Percentiles rank a stretch among this genome's conserved stretches.
These are phyloP conservation scores for Whitmania pigra DNA, from an alignment of 1,140 invertebrate species.

Conservation along the genomic window DNA sequence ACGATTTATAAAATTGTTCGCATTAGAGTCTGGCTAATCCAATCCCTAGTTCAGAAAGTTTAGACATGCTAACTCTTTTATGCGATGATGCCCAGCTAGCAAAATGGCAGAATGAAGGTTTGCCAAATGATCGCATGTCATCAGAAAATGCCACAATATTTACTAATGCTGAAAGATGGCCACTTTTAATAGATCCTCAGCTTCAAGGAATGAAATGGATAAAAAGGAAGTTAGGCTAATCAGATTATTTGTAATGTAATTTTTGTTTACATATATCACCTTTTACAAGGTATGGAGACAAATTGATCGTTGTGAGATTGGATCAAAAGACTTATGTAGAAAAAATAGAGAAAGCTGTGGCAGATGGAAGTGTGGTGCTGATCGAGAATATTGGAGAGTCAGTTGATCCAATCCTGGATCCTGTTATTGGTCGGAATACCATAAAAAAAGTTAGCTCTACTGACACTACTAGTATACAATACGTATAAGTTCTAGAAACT, in stretches of 20 bases:
- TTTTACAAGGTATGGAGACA: constrained; percentile 50
- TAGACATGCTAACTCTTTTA: constrained; percentile 71
- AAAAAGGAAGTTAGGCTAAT: constrained; percentile 58
- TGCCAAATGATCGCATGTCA: constrained; percentile 88
- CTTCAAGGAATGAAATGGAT: constrained; percentile 77
- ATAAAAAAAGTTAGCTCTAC: constrained; percentile 62
- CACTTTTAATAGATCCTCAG: constrained; percentile 90
- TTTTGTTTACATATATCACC: no score
- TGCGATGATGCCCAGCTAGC: constrained; percentile 88
- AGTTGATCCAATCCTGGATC: constrained; percentile 84
- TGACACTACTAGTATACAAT: no score
- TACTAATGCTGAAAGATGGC: constrained; percentile 84
- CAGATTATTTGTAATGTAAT: no score
- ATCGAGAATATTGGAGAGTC: constrained; percentile 85
- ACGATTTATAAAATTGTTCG: neutral
- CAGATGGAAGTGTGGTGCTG: constrained; percentile 64
- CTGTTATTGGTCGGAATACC: constrained; percentile 76
- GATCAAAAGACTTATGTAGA: constrained; percentile 82
- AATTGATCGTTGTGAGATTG: constrained; percentile 66
- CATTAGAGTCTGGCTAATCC: constrained; percentile 46
- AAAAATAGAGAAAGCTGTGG: constrained; percentile 72
- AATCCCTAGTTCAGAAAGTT: constrained; percentile 69
- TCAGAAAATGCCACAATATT: constrained; percentile 92
- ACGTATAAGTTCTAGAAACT: no score
- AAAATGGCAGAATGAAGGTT: constrained; percentile 85